Evolutionary conservation across 2,888 invertebrate genomes (phyloP).

Genomic region (Atethmia centrago): DNA sequence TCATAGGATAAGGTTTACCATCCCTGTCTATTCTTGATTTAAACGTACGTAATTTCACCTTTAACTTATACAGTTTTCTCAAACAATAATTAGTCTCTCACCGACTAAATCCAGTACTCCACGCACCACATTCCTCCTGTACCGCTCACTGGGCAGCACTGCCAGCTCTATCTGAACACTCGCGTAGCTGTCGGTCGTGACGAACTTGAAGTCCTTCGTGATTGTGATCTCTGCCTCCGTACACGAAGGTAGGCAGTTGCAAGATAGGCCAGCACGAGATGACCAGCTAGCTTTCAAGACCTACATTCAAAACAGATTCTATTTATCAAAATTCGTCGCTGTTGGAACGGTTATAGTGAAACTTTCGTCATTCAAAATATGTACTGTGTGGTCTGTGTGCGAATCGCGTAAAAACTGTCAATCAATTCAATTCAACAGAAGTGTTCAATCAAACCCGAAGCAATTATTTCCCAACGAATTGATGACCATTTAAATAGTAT

Average conservation of each 20-base stretch:
- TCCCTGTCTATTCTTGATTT: background rate
- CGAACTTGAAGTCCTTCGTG: constrained; percentile 89
- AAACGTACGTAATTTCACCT: background rate
- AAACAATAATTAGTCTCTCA: constrained; percentile 75
- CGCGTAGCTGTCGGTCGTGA: constrained; percentile 77
- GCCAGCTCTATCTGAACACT: constrained; percentile 91
- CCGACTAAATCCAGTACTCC: constrained; percentile 94
- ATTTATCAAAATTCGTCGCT: background rate
- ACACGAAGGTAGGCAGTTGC: constrained; percentile 93
- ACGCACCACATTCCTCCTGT: constrained; percentile 93
- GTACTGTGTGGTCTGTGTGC: too few species aligned
- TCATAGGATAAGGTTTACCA: background rate
- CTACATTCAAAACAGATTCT: constrained; percentile 64
- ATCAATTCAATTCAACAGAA: background rate
- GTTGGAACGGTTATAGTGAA: background rate
- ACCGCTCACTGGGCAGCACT: constrained; percentile 92
- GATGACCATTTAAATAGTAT: background rate
- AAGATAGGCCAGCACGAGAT: constrained; percentile 91
- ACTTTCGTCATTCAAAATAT: background rate
- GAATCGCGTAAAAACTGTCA: background rate
- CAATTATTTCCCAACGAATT: background rate
- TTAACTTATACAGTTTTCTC: background rate
- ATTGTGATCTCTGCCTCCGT: constrained; percentile 93
- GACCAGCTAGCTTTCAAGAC: constrained; percentile 87
- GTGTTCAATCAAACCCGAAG: background rate